Percentiles rank a stretch among this genome's conserved stretches.
Evolutionary conservation across 1,140 invertebrate species (phyloP).

Genomic region (Elymnias hypermnestra): DNA sequence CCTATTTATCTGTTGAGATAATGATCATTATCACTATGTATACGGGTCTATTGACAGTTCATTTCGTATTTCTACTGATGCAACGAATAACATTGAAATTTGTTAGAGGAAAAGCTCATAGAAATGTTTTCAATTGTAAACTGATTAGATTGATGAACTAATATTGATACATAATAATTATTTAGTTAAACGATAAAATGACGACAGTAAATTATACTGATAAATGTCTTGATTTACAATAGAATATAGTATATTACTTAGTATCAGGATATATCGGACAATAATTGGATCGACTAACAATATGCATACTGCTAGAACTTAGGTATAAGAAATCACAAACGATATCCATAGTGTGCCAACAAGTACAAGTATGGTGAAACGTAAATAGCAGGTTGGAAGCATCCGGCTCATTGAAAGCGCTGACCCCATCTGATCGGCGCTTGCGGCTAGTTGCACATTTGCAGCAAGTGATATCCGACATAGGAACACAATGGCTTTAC

Average conservation of each 20-base stretch:
- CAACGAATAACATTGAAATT: too few species aligned
- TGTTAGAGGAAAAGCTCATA: too few species aligned
- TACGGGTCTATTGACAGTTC: too few species aligned
- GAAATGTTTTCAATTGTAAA: too few species aligned
- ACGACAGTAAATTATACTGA: too few species aligned
- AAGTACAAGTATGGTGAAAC: slow-evolving; percentile 65
- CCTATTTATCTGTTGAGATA: slow-evolving; percentile 7
- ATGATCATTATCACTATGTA: slow-evolving; percentile 4
- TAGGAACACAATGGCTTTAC: slow-evolving; percentile 36
- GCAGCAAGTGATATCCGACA: slow-evolving; percentile 47
- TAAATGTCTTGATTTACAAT: too few species aligned
- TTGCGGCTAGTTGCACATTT: slow-evolving; percentile 53
- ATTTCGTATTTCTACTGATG: too few species aligned
- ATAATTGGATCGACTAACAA: slow-evolving; percentile 16
- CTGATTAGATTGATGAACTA: too few species aligned
- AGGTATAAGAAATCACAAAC: slow-evolving; percentile 51
- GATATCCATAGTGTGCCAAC: slow-evolving; percentile 67
- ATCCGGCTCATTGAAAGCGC: slow-evolving; percentile 73
- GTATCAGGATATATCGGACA: too few species aligned
- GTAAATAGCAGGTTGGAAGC: slow-evolving; percentile 70
- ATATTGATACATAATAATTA: too few species aligned
- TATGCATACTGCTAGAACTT: slow-evolving; percentile 35
- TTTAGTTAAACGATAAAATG: too few species aligned
- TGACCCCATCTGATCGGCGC: slow-evolving; percentile 71
- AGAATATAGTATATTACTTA: too few species aligned